These are phyloP conservation scores for Rhimphoctona megacephalus DNA, from an alignment of 2,888 invertebrate genomes.

Conservation along the genomic window DNA sequence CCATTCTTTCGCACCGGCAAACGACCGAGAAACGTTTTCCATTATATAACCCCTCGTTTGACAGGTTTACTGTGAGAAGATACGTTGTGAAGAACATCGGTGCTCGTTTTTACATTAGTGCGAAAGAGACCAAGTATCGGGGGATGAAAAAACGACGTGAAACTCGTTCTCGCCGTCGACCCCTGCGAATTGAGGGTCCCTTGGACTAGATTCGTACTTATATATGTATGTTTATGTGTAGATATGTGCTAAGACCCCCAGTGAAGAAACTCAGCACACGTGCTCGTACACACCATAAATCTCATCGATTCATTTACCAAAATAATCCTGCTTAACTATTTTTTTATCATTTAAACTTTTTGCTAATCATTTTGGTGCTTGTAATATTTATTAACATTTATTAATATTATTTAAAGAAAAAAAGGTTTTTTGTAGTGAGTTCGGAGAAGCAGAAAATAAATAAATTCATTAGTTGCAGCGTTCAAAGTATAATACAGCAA, in stretches of 20 bases:
- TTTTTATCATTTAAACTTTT: not conserved
- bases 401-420: not conserved
- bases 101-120: constrained; percentile 18
- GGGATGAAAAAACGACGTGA: constrained; percentile 28
- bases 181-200: constrained; percentile 68
- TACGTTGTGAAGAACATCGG: constrained; percentile 79
- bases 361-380: not conserved
- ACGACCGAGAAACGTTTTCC: constrained; percentile 57
- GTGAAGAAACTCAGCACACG: constrained; percentile 36
- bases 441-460: not conserved
- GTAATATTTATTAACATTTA: not conserved
- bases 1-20: constrained; percentile 25
- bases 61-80: constrained; percentile 83
- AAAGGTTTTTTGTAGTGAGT: not conserved
- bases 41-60: constrained; percentile 64
- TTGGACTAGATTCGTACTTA: constrained; percentile 16
- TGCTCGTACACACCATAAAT: constrained; percentile 8
- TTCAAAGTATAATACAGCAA: not conserved
- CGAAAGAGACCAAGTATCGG: constrained; percentile 37
- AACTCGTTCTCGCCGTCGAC: constrained; percentile 64
- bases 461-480: not conserved
- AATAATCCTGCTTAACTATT: not conserved
- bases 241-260: constrained; percentile 47
- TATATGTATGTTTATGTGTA: not conserved
- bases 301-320: not conserved